Conservation (phyloP, 2,113 vertebrate genomes). For the Pica pica region DNA sequence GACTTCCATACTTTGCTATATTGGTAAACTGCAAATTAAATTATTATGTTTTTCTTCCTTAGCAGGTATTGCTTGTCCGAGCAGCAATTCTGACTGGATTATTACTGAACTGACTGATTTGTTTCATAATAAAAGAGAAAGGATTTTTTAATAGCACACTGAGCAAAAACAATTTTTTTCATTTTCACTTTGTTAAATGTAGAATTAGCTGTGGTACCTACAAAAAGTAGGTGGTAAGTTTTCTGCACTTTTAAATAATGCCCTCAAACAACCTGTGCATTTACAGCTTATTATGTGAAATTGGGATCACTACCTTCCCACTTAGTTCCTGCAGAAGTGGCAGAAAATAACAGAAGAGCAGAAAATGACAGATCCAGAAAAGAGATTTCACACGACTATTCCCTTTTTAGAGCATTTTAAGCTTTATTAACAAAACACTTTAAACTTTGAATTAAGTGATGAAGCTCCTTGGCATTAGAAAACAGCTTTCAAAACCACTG, state of each 20-base stretch:
- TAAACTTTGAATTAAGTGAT: neutral
- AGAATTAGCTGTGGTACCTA: neutral
- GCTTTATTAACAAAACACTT: conserved; percentile 13
- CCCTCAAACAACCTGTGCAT: neutral
- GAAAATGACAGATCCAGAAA: neutral
- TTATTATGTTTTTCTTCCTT: neutral
- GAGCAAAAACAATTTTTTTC: neutral
- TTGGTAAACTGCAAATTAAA: neutral
- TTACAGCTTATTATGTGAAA: neutral
- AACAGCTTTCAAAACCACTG: neutral
- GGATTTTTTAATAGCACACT: neutral
- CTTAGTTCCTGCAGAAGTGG: neutral
- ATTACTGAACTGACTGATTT: neutral
- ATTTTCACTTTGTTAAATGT: neutral
- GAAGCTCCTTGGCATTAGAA: neutral
- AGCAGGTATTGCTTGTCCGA: neutral
- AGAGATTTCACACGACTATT: neutral
- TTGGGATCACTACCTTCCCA: neutral
- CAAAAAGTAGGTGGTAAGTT: neutral
- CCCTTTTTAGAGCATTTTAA: neutral
- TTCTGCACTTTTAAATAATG: neutral
- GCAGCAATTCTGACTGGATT: neutral
- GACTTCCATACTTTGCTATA: neutral
- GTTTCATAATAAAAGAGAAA: neutral
- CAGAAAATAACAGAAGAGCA: neutral